Evolutionary conservation across 2,113 vertebrate genomes (phyloP), one percentile per base, ranked within the genome.

Genomic region (Thunnus thynnus): DNA sequence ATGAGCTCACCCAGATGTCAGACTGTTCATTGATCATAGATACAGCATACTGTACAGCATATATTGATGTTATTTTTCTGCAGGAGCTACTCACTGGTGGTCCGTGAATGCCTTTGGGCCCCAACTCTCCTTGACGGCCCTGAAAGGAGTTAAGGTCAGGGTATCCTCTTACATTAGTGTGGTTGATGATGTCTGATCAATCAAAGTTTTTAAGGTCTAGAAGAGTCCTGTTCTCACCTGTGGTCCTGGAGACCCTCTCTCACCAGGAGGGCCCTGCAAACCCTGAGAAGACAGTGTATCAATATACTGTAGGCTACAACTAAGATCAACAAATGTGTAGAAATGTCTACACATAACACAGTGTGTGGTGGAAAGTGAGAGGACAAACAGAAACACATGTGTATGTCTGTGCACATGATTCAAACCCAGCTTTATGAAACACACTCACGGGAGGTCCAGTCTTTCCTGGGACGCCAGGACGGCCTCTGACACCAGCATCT

Each of bases 81-180:
- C 7, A 30, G 4, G 46, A 62, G 16, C 20, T 80, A 94, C 96
- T 94, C 89, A 96, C 96, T 52, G 76, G 86, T 2, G 56, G 54
- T 47, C 95, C 96, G 47, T 82, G 92, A 48, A 94, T 51, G n/a
- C 96, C 96, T 79, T 88, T 91, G 7, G 90, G 90, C 36, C 96
- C 96, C 0, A 87, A 55, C 12, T 95, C 91, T 67, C 96, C 96
- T 11, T 70, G 86, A 22, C 80, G 93, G 14, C 96, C 96, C 96
- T 97, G 78, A 85, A 79, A 65, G 44, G 58, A 76, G 4, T 72
- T 76, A 17, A 25, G 1, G n/a, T 44, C 9, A 47, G 12, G 14
- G 27, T 17, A 47, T 36, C 13, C 10, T 30, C 17, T 30, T 14
- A 1, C 13, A 52, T 32, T 13, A 13, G 16, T 10, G 12, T 30